Evolutionary conservation across 2,113 vertebrate genomes (phyloP).

Genomic region (Albula glossodonta): DNA sequence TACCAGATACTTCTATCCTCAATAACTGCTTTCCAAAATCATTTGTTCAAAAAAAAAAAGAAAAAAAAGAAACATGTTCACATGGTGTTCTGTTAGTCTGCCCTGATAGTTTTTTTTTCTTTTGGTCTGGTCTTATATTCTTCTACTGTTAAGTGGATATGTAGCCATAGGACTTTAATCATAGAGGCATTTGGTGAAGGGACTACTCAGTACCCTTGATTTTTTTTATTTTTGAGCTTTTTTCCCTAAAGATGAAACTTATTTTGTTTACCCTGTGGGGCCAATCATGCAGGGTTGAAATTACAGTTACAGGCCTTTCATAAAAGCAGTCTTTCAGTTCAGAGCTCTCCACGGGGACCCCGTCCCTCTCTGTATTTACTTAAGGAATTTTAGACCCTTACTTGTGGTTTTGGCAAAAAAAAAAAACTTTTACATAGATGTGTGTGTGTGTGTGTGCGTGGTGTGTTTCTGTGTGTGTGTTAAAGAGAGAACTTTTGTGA

Average conservation of each 20-base stretch:
- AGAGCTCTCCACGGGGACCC: conserved; percentile 53
- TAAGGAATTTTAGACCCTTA: conserved; percentile 75
- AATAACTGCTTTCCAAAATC: not conserved
- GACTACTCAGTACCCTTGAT: conserved; percentile 37
- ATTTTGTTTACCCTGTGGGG: conserved; percentile 30
- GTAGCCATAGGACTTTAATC: conserved; percentile 22
- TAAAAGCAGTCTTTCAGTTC: conserved; percentile 48
- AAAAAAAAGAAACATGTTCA: not conserved
- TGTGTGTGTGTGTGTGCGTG: conserved; percentile 14
- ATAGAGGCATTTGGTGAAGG: conserved; percentile 17
- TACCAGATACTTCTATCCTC: not conserved
- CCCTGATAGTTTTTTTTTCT: not conserved
- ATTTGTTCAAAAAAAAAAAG: not conserved
- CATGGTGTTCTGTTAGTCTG: not conserved
- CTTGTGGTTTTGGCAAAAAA: conserved; percentile 77
- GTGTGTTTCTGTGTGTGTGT: not conserved
- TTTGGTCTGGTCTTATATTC: not conserved
- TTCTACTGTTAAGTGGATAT: conserved; percentile 3
- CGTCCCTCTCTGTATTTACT: conserved; percentile 72
- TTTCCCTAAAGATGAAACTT: conserved; percentile 43
- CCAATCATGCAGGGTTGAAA: conserved; percentile 42
- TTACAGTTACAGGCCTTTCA: conserved; percentile 44
- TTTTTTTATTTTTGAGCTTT: conserved; percentile 37
- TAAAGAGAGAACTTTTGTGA: not conserved
- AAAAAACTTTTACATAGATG: conserved; percentile 73